These are phyloP conservation scores for Salticus scenicus DNA, from an alignment of 2,888 invertebrate species.

Conservation along the genomic window DNA sequence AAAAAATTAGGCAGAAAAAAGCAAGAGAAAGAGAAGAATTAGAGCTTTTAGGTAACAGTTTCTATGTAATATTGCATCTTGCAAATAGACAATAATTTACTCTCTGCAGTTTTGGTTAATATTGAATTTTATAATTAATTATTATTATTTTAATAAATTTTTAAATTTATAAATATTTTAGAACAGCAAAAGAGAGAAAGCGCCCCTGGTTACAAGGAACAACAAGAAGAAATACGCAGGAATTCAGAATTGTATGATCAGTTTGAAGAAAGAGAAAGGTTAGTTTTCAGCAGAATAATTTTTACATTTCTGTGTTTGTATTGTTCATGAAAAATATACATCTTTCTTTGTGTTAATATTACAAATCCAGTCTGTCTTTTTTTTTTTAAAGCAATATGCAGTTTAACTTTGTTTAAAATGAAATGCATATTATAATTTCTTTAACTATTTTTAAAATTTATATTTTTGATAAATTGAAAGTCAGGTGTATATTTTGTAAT, in stretches of 20 bases:
- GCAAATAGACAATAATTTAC: too few relatives aligned
- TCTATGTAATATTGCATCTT: background rate
- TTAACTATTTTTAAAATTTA: too few relatives aligned
- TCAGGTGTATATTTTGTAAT: too few relatives aligned
- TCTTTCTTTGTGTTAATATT: background rate
- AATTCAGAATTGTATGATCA: constrained; percentile 49
- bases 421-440: too few relatives aligned
- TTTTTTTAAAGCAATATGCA: too few relatives aligned
- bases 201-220: constrained; percentile 41
- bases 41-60: constrained; percentile 40
- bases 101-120: background rate
- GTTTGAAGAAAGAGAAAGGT: constrained; percentile 60
- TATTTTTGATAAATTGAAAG: too few relatives aligned
- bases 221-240: constrained; percentile 39
- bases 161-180: constrained; percentile 20
- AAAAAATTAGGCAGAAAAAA: constrained; percentile 46
- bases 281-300: background rate
- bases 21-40: constrained; percentile 42
- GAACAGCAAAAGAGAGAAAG: constrained; percentile 57
- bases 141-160: background rate
- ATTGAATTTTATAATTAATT: background rate
- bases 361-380: too few relatives aligned
- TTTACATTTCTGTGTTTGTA: background rate
- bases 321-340: background rate
- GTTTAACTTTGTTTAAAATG: too few relatives aligned